Conservation (phyloP, 2,888 invertebrate species). For the Leptogaster cylindrica region DNA sequence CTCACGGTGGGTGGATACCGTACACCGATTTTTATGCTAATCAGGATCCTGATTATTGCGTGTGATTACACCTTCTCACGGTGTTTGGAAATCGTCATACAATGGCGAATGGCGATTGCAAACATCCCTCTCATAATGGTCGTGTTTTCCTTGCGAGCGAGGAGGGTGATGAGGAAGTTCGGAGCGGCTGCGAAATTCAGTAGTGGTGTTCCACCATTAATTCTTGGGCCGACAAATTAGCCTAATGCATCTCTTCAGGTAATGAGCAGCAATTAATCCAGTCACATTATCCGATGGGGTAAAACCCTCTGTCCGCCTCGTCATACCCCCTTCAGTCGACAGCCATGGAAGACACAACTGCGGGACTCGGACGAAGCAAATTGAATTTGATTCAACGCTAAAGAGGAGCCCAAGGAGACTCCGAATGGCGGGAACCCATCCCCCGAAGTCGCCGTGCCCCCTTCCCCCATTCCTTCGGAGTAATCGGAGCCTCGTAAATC, state of each 20-base stretch:
- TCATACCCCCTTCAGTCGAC: too few relatives aligned
- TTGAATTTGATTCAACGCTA: not conserved
- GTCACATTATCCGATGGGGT: too few relatives aligned
- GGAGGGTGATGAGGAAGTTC: not conserved
- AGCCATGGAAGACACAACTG: too few relatives aligned
- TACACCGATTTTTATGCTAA: slow-evolving; percentile 24
- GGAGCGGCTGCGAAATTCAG: slow-evolving; percentile 21
- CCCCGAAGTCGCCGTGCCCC: not conserved
- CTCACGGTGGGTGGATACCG: not conserved
- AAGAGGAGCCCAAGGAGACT: not conserved
- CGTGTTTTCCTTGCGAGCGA: too few relatives aligned
- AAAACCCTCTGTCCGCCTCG: too few relatives aligned
- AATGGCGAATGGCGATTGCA: too few relatives aligned
- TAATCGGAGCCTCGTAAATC: slow-evolving; percentile 32
- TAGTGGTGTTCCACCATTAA: slow-evolving; percentile 17
- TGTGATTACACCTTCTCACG: slow-evolving; percentile 6
- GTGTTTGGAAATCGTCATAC: too few relatives aligned
- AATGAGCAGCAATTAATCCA: slow-evolving; percentile 27
- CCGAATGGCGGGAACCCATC: not conserved
- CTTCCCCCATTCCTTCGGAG: too few relatives aligned
- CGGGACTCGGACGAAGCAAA: not conserved
- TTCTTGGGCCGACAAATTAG: slow-evolving; percentile 14
- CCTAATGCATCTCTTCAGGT: slow-evolving; percentile 14
- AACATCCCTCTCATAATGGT: too few relatives aligned
- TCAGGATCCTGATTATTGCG: slow-evolving; percentile 25